phyloP scores from a whole-genome alignment of 23 tunicate genomes.

The Halocynthia roretzi region DNA sequence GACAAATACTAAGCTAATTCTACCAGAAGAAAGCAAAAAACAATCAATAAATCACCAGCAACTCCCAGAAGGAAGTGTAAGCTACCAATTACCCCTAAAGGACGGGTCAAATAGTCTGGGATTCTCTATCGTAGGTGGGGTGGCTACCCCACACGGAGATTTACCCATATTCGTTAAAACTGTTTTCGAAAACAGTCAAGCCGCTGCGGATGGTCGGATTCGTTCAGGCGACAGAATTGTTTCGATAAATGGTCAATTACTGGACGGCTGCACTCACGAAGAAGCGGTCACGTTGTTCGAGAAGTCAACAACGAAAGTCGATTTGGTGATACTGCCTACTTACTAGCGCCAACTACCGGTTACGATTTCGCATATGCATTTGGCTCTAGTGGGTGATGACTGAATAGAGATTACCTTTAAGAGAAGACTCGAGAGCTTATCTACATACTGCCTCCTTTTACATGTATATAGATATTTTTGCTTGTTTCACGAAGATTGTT shows the following conservation, averaged over 20 bases:
- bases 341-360: not conserved
- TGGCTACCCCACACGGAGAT: conserved; percentile 35
- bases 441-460: no score
- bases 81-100: conserved; percentile 10
- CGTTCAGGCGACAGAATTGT: conserved; percentile 40
- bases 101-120: conserved; percentile 39
- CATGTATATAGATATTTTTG: no score
- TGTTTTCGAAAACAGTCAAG: conserved; percentile 23
- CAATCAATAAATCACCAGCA: not conserved
- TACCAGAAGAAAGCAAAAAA: no score
- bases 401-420: no score
- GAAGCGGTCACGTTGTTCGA: conserved; percentile 37
- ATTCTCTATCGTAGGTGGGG: conserved; percentile 40
- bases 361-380: no score
- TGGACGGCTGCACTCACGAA: conserved; percentile 45
- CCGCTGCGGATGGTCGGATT: conserved; percentile 19
- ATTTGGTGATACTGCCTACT: conserved; percentile 30
- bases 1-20: conserved; percentile 14
- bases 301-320: conserved; percentile 23
- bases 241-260: conserved; percentile 26
- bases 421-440: no score
- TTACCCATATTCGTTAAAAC: conserved; percentile 39
- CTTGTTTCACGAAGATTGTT: no score
- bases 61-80: not conserved
- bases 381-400: no score